Conservation (phyloP, 1,140 invertebrate species). For the Brachionus manjavacas region DNA sequence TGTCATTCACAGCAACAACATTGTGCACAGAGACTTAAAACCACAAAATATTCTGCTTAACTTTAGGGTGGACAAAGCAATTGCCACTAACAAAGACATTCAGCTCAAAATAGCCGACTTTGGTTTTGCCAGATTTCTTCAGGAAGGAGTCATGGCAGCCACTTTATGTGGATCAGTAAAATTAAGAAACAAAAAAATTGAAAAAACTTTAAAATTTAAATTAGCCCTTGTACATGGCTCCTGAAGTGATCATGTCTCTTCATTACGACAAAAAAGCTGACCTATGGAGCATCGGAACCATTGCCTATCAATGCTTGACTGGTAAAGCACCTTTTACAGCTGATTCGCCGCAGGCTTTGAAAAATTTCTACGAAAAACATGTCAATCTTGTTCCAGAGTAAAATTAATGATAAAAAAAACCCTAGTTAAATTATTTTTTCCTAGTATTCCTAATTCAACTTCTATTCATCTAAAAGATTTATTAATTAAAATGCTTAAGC, state of each 20-base stretch:
- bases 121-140: conserved; percentile 94
- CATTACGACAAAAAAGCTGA: conserved; percentile 98
- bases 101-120: conserved; percentile 72
- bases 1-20: conserved; percentile 72
- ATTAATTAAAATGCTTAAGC: conserved; percentile 29
- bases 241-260: conserved; percentile 98
- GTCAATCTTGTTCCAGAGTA: conserved; percentile 89
- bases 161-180: conserved; percentile 86
- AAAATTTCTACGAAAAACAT: conserved; percentile 93
- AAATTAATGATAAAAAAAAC: conserved; percentile 49
- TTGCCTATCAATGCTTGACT: conserved; percentile 96
- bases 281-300: conserved; percentile 96
- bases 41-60: conserved; percentile 91
- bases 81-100: conserved; percentile 31
- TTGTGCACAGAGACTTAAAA: conserved; percentile 96
- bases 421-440: not conserved
- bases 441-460: conserved; percentile 34
- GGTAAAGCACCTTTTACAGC: conserved; percentile 97
- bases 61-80: conserved; percentile 85
- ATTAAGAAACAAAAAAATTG: not conserved
- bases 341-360: conserved; percentile 92
- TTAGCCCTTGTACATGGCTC: conserved; percentile 97
- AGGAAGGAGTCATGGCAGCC: conserved; percentile 98
- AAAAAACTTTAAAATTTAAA: not conserved
- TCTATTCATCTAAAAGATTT: conserved; percentile 39